A percentile compares a stretch with the other conserved stretches of the same genome.
Conservation (phyloP, 2,888 invertebrate species). For the Congeria kusceri region DNA sequence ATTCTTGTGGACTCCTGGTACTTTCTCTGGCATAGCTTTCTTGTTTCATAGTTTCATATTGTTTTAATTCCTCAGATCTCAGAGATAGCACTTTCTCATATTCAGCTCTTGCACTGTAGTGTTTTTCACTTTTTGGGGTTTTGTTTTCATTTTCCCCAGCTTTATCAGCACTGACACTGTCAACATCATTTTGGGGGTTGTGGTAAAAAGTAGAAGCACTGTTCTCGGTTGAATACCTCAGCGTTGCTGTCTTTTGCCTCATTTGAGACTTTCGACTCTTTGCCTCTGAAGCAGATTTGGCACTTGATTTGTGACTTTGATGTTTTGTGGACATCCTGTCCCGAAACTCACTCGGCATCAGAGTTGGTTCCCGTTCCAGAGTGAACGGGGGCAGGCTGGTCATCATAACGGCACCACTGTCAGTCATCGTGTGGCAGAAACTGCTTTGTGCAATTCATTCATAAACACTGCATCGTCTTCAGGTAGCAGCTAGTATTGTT, state of each 20-base stretch:
- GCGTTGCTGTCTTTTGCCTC: conserved; percentile 9
- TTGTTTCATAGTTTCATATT: not conserved
- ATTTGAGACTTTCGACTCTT: not conserved
- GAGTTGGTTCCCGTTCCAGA: conserved; percentile 58
- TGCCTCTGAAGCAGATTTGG: conserved; percentile 15
- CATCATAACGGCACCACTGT: conserved; percentile 32
- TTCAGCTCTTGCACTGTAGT: not conserved
- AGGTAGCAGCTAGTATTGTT: too few relatives aligned
- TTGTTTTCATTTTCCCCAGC: too few relatives aligned
- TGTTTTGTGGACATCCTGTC: conserved; percentile 56
- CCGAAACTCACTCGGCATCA: conserved; percentile 60
- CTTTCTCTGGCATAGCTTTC: not conserved
- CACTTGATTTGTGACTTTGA: conserved; percentile 41
- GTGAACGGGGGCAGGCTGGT: conserved; percentile 43
- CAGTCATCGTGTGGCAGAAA: conserved; percentile 35
- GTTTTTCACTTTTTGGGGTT: not conserved
- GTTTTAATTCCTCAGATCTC: conserved; percentile 1
- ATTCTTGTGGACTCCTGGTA: not conserved
- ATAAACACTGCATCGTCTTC: too few relatives aligned
- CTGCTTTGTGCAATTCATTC: not conserved
- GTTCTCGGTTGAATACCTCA: conserved; percentile 23
- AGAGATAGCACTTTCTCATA: not conserved
- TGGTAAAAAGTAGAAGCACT: conserved; percentile 7
- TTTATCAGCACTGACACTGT: conserved; percentile 2
- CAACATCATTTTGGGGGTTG: not conserved